Percentiles rank a stretch among this genome's conserved stretches.
Evolutionary conservation across 2,113 vertebrate genomes (phyloP).

Genomic region (Chionodraco myersi): DNA sequence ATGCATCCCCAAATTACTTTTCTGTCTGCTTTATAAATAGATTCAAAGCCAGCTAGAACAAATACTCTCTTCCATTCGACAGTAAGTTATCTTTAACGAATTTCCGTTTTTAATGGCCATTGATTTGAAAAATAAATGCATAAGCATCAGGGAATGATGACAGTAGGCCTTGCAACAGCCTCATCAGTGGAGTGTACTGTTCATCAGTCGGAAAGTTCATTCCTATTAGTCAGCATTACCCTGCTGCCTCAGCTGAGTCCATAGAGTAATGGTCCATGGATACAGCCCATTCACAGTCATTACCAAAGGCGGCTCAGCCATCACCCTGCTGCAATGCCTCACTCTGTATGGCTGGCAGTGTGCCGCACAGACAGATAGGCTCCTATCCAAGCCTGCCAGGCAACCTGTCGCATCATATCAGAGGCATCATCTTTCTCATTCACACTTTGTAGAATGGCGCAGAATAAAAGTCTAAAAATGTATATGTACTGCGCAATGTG

Average conservation of each 20-base stretch:
- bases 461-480: slow-evolving; percentile 8
- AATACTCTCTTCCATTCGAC: slow-evolving; percentile 2
- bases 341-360: slow-evolving; percentile 41
- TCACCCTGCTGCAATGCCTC: slow-evolving; percentile 43
- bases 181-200: slow-evolving; percentile 42
- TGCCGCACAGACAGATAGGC: slow-evolving; percentile 44
- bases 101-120: slow-evolving; percentile 51
- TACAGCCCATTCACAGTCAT: slow-evolving; percentile 67
- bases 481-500: too few species aligned
- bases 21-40: slow-evolving; percentile 47
- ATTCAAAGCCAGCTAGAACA: slow-evolving; percentile 34
- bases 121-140: slow-evolving; percentile 50
- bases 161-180: slow-evolving; percentile 19
- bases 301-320: slow-evolving; percentile 63
- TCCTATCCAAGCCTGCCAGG: slow-evolving; percentile 23
- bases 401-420: slow-evolving; percentile 45
- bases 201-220: slow-evolving; percentile 69
- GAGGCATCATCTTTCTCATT: slow-evolving; percentile 28
- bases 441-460: slow-evolving; percentile 13
- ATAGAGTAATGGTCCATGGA: slow-evolving; percentile 71
- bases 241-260: slow-evolving; percentile 66
- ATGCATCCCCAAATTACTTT: slow-evolving; percentile 44
- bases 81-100: slow-evolving; percentile 38
- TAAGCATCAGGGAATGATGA: slow-evolving; percentile 21
- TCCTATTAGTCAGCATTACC: slow-evolving; percentile 74